Conservation (phyloP, 2,888 invertebrate species). For the Pammene aurita region DNA sequence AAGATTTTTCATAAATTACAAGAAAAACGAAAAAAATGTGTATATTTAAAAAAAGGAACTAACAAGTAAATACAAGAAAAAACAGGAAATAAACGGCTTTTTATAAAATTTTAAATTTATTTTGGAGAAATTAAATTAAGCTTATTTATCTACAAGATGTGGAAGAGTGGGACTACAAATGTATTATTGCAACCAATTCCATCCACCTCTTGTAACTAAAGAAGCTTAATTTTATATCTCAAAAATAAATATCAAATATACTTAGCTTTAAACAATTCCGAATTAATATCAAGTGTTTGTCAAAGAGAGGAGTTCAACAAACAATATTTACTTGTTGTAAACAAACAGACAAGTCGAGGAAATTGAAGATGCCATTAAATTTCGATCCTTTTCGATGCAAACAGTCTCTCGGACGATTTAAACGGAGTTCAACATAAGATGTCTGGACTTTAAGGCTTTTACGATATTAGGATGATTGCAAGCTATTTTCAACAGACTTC, state of each 20-base stretch:
- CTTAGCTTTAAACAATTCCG: neutral
- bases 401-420: conserved; percentile 23
- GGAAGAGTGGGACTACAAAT: no score
- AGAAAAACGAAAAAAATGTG: no score
- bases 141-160: no score
- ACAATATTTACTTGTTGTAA: conserved; percentile 2
- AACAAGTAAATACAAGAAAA: no score
- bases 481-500: neutral
- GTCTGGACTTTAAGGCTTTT: conserved; percentile 8
- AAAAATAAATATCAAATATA: neutral
- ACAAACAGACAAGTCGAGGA: conserved; percentile 5
- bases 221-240: neutral
- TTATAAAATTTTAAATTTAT: no score
- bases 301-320: neutral
- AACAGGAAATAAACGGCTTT: no score
- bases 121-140: no score
- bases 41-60: no score
- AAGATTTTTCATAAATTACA: no score
- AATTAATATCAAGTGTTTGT: conserved; percentile 4
- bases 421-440: conserved; percentile 24
- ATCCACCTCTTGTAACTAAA: neutral
- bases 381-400: conserved; percentile 22
- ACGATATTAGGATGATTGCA: neutral
- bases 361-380: conserved; percentile 20
- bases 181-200: no score